These are phyloP conservation scores for Panthera tigris DNA, from an alignment of 2,113 vertebrate species.

Conservation along the genomic window DNA sequence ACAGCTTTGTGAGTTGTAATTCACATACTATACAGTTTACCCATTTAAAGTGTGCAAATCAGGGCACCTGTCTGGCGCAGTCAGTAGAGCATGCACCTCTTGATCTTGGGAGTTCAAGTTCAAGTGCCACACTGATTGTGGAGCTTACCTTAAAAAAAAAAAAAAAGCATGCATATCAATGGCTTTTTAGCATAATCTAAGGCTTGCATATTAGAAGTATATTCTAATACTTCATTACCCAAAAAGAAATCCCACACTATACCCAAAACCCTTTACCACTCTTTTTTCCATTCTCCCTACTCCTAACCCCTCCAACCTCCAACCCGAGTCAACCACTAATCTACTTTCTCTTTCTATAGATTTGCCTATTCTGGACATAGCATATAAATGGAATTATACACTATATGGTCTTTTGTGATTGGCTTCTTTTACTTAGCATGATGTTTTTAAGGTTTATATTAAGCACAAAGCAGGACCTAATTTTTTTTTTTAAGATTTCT, in stretches of 20 bases:
- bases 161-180: background rate
- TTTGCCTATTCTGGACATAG: background rate
- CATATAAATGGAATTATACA: background rate
- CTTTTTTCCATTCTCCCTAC: background rate
- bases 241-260: background rate
- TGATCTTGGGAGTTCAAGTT: background rate
- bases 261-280: background rate
- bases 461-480: background rate
- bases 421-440: background rate
- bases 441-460: background rate
- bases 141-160: background rate
- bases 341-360: background rate
- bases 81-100: background rate
- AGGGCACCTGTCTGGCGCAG: background rate
- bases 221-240: background rate
- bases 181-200: background rate
- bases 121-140: too few species aligned
- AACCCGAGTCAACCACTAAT: background rate
- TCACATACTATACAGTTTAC: background rate
- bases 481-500: background rate
- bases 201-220: background rate
- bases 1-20: background rate
- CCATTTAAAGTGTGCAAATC: background rate
- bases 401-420: background rate
- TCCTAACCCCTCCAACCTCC: background rate